These are phyloP conservation scores for Harpegnathos saltator DNA, from an alignment of 1,140 invertebrate species.

Conservation along the genomic window DNA sequence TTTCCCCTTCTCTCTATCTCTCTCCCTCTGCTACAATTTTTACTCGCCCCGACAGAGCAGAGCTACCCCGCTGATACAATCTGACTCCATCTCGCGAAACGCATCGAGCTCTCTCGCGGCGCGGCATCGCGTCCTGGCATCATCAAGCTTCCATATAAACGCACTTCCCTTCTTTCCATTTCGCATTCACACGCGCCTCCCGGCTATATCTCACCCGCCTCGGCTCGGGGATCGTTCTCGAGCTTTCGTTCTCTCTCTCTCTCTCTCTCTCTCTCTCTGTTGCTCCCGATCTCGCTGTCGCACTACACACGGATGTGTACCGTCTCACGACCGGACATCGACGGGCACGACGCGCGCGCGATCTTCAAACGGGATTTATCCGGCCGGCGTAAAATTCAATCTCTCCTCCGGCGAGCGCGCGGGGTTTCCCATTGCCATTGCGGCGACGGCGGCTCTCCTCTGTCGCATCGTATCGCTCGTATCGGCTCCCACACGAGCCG, in stretches of 20 bases:
- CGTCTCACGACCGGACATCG: slow-evolving; percentile 17
- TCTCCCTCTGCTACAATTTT: not conserved
- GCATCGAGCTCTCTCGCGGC: not conserved
- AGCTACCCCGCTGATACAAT: not conserved
- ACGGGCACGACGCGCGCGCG: not conserved
- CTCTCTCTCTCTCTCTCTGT: too few species aligned
- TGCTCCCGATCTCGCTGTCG: not conserved
- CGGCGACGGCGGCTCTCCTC: not conserved
- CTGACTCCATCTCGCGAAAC: not conserved
- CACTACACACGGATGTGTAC: slow-evolving; percentile 14
- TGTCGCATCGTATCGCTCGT: slow-evolving; percentile 61
- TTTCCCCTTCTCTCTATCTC: too few species aligned
- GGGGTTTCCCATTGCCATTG: slow-evolving; percentile 63
- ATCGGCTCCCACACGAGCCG: slow-evolving; percentile 71
- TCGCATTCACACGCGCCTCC: not conserved
- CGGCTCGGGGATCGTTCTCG: not conserved
- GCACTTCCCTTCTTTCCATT: not conserved
- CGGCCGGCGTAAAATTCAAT: slow-evolving; percentile 57
- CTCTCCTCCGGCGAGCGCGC: not conserved
- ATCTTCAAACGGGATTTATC: slow-evolving; percentile 52
- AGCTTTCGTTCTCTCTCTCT: too few species aligned
- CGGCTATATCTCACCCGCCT: slow-evolving; percentile 1
- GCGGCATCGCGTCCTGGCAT: not conserved
- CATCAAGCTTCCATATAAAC: slow-evolving; percentile 17
- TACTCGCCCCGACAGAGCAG: not conserved